A percentile compares a stretch with the other conserved stretches of the same genome.
These are phyloP conservation scores for Cynopterus sphinx DNA, from an alignment of 2,797 vertebrate species.

Conservation along the genomic window DNA sequence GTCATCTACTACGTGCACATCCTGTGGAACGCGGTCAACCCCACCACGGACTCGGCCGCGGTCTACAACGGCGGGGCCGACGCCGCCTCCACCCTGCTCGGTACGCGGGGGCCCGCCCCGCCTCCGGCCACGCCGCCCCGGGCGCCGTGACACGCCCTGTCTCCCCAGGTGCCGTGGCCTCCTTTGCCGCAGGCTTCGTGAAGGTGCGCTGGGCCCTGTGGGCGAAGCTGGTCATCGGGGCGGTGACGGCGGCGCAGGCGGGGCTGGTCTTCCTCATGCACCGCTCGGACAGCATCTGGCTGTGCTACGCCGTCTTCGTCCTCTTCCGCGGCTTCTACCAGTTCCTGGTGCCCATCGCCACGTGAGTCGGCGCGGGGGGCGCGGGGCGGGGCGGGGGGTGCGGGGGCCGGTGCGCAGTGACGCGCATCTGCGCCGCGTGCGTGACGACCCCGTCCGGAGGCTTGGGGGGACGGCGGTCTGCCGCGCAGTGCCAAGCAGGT, in stretches of 20 bases:
- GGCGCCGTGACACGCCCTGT: neutral
- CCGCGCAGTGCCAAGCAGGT: neutral
- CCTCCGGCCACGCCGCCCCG: neutral
- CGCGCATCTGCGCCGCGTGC: neutral
- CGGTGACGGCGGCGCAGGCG: constrained; percentile 90
- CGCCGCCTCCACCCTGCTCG: constrained; percentile 92
- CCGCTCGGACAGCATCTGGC: constrained; percentile 89
- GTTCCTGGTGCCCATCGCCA: constrained; percentile 97
- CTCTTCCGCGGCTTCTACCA: constrained; percentile 95
- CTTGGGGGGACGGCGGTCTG: neutral
- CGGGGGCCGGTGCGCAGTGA: neutral
- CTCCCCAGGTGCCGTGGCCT: constrained; percentile 88
- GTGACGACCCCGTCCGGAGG: neutral
- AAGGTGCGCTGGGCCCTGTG: constrained; percentile 94
- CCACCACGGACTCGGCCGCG: constrained; percentile 68
- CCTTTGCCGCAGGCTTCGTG: constrained; percentile 90
- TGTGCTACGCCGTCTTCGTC: constrained; percentile 91
- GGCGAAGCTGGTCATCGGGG: constrained; percentile 92
- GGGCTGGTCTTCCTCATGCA: constrained; percentile 92
- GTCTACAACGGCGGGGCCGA: constrained; percentile 96
- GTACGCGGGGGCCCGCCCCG: constrained; percentile 77
- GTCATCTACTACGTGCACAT: constrained; percentile 95
- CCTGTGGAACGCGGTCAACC: constrained; percentile 90
- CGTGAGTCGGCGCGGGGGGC: constrained; percentile 85
- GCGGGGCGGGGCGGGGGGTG: too few relatives aligned